A percentile compares a stretch with the other conserved stretches of the same genome.
Conservation (phyloP, 2,113 vertebrate species). For the Fregetta grallaria region DNA sequence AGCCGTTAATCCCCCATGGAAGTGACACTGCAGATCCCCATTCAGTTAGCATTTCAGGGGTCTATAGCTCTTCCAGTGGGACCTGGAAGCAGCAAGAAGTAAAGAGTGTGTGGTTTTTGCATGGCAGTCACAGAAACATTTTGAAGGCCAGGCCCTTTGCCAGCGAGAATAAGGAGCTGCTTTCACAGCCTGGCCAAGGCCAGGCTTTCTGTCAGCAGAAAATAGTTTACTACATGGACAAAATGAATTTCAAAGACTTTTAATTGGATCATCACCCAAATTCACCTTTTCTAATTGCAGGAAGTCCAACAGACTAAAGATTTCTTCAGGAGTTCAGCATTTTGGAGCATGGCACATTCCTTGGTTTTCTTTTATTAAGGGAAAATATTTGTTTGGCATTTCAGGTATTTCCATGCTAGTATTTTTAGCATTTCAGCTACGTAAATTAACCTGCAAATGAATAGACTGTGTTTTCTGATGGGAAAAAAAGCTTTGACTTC, state of each 20-base stretch:
- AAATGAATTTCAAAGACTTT: conserved; percentile 42
- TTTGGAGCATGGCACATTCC: background rate
- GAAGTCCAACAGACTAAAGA: conserved; percentile 12
- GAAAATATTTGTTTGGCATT: background rate
- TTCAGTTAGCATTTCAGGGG: background rate
- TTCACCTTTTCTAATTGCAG: conserved; percentile 27
- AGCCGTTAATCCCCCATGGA: accelerated
- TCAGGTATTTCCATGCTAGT: background rate
- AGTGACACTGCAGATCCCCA: background rate
- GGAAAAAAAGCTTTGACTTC: background rate
- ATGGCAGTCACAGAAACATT: background rate
- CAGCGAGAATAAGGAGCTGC: background rate
- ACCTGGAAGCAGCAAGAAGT: background rate
- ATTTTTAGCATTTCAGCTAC: background rate
- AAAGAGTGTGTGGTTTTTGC: background rate
- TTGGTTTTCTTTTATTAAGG: background rate
- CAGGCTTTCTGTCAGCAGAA: background rate
- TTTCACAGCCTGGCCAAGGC: background rate
- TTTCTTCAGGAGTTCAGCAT: background rate
- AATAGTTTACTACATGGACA: background rate
- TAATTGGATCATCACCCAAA: conserved; percentile 43
- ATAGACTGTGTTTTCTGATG: background rate
- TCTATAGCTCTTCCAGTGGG: background rate
- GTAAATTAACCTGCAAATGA: background rate
- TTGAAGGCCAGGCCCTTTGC: background rate